A percentile compares a stretch with the other conserved stretches of the same genome.
Evolutionary conservation across 2,113 vertebrate genomes (phyloP).

Genomic region (Daboia siamensis): DNA sequence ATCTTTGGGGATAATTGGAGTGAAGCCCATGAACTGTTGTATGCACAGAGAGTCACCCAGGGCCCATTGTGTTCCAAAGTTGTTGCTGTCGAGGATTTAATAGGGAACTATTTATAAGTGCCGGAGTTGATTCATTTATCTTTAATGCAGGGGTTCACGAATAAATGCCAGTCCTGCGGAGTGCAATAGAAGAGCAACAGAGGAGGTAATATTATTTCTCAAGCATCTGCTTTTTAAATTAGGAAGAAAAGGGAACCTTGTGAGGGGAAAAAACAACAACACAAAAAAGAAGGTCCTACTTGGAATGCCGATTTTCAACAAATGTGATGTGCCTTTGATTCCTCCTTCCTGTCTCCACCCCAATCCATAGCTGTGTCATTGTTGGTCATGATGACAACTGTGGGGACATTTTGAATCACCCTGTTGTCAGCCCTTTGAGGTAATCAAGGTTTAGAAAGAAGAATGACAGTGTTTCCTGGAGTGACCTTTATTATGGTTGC

Average conservation of each 20-base stretch:
- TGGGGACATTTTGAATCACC: background rate
- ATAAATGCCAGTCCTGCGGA: background rate
- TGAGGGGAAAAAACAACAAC: background rate
- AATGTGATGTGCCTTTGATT: background rate
- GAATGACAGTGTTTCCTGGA: no score
- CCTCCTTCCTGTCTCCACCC: background rate
- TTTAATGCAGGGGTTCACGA: constrained; percentile 16
- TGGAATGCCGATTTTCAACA: constrained; percentile 6
- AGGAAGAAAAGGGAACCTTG: background rate
- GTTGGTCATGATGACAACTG: background rate
- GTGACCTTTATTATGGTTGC: no score
- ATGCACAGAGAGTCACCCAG: constrained; percentile 30
- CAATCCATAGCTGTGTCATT: background rate
- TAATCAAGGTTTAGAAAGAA: no score
- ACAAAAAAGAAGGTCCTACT: background rate
- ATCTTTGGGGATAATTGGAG: constrained; percentile 57
- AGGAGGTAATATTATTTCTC: constrained; percentile 33
- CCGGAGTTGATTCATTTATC: background rate
- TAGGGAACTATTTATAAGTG: constrained; percentile 31
- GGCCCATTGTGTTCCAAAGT: constrained; percentile 28
- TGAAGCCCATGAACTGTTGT: constrained; percentile 39
- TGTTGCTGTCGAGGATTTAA: constrained; percentile 19
- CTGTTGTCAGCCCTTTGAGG: background rate
- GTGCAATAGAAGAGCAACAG: background rate
- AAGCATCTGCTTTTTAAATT: constrained; percentile 32